Conservation (phyloP, 2,113 vertebrate genomes). For the Cephalopholis sonnerati region DNA sequence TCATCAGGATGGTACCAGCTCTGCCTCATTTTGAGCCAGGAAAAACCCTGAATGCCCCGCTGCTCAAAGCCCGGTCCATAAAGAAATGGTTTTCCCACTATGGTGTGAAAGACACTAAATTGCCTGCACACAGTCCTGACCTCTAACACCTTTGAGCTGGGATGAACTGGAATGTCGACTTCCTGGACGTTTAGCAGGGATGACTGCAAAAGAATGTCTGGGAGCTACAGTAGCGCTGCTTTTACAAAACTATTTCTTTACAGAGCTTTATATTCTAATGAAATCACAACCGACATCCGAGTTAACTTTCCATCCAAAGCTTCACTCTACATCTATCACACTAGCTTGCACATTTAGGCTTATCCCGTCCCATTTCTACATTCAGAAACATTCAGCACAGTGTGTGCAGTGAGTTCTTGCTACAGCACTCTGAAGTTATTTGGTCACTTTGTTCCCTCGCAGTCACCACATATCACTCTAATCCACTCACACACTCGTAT, state of each 20-base stretch:
- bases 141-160: background rate
- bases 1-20: too few species aligned
- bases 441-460: background rate
- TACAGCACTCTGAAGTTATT: background rate
- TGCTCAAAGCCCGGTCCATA: background rate
- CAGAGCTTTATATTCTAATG: background rate
- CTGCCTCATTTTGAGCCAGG: too few species aligned
- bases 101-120: background rate
- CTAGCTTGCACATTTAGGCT: background rate
- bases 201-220: background rate
- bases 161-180: background rate
- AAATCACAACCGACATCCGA: constrained; percentile 31
- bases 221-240: background rate
- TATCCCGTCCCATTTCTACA: constrained; percentile 5
- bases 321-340: constrained; percentile 10
- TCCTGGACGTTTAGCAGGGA: background rate
- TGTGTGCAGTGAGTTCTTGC: background rate
- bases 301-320: background rate
- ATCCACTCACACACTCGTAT: constrained; percentile 17
- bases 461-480: constrained; percentile 21
- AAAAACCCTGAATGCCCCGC: too few species aligned
- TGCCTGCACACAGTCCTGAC: background rate
- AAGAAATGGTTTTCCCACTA: background rate
- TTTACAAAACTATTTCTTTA: background rate
- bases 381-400: background rate